Percentiles rank a stretch among this genome's conserved stretches.
Conservation (phyloP, 2,888 invertebrate genomes). For the Dynastes tityus region DNA sequence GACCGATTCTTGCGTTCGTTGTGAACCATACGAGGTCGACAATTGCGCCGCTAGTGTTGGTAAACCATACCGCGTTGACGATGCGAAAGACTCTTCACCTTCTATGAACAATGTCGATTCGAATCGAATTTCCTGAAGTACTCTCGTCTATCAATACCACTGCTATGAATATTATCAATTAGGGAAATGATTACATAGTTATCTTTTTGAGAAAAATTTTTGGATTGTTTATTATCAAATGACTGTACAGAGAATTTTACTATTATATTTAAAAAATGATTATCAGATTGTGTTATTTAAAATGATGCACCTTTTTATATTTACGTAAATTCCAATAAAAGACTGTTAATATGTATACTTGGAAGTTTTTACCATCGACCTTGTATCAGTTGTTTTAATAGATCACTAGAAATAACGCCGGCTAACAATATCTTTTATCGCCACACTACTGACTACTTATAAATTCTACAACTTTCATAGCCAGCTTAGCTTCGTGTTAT, state of each 20-base stretch:
- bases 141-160: constrained; percentile 8
- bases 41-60: background rate
- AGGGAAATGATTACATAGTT: too few relatives aligned
- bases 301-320: constrained; percentile 45
- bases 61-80: background rate
- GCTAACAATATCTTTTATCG: too few relatives aligned
- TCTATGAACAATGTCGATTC: constrained; percentile 8
- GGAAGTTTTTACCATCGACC: too few relatives aligned
- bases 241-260: constrained; percentile 38
- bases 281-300: constrained; percentile 31
- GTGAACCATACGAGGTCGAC: background rate
- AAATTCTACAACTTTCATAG: too few relatives aligned
- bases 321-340: constrained; percentile 46
- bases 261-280: constrained; percentile 16
- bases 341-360: constrained; percentile 20
- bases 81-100: constrained; percentile 4
- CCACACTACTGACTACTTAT: too few relatives aligned
- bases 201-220: constrained; percentile 4
- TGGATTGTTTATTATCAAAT: constrained; percentile 31
- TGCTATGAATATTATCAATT: constrained; percentile 11
- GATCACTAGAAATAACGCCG: too few relatives aligned
- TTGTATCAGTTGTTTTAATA: too few relatives aligned
- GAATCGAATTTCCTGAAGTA: constrained; percentile 13
- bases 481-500: too few relatives aligned
- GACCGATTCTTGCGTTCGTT: background rate